Base-by-base conservation (phyloP, 2,888 invertebrate species). In the Stratiomys singularior region DNA sequence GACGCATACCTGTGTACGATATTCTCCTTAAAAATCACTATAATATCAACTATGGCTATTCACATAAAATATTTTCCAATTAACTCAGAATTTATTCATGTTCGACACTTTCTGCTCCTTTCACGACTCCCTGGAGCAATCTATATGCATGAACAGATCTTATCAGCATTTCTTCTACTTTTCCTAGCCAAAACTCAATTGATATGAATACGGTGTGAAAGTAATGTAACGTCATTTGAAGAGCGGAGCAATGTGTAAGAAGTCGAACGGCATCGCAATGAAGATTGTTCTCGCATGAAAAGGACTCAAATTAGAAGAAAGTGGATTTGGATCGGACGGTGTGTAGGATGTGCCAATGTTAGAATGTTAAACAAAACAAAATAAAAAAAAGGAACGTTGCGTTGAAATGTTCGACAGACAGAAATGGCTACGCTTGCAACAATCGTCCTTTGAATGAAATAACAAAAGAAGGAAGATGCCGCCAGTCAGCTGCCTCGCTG, bases 141-240 rank as follows among this genome's bases (percentile, higher is more conserved):
- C 74, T 74, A 37, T 60, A 74, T 74, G 74, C 74, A 74, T 74
- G 74, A 74, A 74, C 60, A 37, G 74, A 74, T 74, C 58, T 58
- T 74, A 74, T 74, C 74, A 25, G 23, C 37, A 58, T 58, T 60
- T 58, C 58, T 37, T 60, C 30, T 37, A 58, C 37, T 58, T 58
- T 37, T 30, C 58, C 37, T 74, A 37, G 37, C 37, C 56, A 74
- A 74, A 74, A 74, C 74, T 58, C 74, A 74, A 74, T 74, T 74
- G 74, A 74, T 74, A 74, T 74, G 74, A 58, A 69, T 69, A 47
- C 74, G 58, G 58, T 74, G 60, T 60, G 58, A 58, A 74, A 30
- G 25, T 74, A 74, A 58, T 58, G 60, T 30, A 52, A 52, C 52
- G 52, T 52, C 52, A 4, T n/a, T 44, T 30, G 44, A 47, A 27